Percentiles rank a stretch among this genome's conserved stretches.
Conservation (phyloP, 2,888 invertebrate genomes). For the Allolobophora icterica region DNA sequence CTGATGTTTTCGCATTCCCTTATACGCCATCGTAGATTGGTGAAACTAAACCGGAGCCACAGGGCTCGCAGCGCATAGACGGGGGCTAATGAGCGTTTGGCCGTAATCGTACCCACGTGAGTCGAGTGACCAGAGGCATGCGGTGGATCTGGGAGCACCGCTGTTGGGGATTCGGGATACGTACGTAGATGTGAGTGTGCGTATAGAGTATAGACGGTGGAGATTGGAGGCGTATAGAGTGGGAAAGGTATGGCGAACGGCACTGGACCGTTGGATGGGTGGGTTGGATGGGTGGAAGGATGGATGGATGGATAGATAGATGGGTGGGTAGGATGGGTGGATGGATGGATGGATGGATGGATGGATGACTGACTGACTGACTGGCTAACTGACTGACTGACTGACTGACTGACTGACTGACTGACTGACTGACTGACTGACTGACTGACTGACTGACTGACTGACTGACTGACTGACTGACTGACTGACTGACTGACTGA, state of each 20-base stretch:
- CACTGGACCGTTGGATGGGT: not conserved
- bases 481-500: too few relatives aligned
- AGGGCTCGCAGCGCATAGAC: not conserved
- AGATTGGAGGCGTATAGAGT: not conserved
- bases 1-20: too few relatives aligned
- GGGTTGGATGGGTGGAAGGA: not conserved
- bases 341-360: not conserved
- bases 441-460: too few relatives aligned
- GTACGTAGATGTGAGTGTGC: not conserved
- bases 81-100: not conserved
- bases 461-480: too few relatives aligned
- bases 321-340: not conserved
- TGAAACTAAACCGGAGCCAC: not conserved
- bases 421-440: too few relatives aligned
- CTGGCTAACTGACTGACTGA: too few relatives aligned
- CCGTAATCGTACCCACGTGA: not conserved
- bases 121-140: not conserved
- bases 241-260: not conserved
- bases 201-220: not conserved
- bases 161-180: not conserved
- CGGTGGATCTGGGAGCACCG: not conserved
- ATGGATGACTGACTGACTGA: not conserved
- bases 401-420: too few relatives aligned
- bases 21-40: not conserved
- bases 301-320: not conserved